These are phyloP conservation scores for Caloenas nicobarica DNA, from an alignment of 2,113 vertebrate species.

Conservation along the genomic window DNA sequence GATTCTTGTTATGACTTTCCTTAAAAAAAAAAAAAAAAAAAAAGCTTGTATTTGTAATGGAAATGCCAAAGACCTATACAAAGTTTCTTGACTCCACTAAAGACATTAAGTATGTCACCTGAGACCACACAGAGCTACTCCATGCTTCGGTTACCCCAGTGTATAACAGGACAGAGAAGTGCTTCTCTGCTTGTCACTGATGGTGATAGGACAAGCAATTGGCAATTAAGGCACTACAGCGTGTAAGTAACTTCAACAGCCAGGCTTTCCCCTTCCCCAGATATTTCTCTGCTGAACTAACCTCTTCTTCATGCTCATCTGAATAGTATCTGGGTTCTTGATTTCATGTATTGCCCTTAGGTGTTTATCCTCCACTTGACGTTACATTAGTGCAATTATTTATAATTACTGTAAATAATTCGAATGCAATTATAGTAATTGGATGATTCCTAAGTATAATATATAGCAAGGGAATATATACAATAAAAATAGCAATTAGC, in stretches of 20 bases:
- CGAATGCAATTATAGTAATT: conserved; percentile 46
- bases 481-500: conserved; percentile 25
- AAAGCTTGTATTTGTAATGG: neutral
- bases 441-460: neutral
- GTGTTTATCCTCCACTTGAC: conserved; percentile 29
- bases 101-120: neutral
- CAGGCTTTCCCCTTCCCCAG: neutral
- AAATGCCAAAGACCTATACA: neutral
- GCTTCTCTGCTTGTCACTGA: neutral
- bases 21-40: neutral
- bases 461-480: neutral
- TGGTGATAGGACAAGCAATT: neutral
- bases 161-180: neutral
- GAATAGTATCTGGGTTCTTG: neutral
- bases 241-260: neutral
- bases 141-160: neutral
- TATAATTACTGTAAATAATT: conserved; percentile 62
- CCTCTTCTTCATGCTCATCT: neutral
- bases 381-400: conserved; percentile 40
- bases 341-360: neutral
- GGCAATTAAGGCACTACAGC: neutral
- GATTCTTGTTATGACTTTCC: neutral
- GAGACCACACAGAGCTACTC: neutral
- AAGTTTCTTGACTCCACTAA: neutral
- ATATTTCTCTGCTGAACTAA: neutral